Evolutionary conservation across 1,140 invertebrate genomes (phyloP), one percentile per base, ranked within the genome.

Genomic region (Trachymyrmex cornetzi): DNA sequence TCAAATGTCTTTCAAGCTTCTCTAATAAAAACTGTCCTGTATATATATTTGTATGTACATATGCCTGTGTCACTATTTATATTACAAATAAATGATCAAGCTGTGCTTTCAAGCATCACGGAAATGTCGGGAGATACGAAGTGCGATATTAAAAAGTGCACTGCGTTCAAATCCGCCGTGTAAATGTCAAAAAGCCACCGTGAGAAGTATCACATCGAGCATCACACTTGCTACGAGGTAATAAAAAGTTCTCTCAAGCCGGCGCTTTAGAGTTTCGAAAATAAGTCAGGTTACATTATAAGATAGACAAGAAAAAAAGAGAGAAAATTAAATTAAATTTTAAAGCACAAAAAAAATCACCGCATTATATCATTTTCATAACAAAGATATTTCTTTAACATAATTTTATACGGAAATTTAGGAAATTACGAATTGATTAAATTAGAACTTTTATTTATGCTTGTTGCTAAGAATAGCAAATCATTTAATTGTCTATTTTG

Each of bases 101-200:
- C 27, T 75, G 69, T 84, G 69, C 69, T 74, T 22, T 22, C 14
- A 74, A 74, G 27, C 14, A 44, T 27, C 67, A 74, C 38, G 9
- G 67, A 82, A 61, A 82, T 44, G 12, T 74, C 27, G 24, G 69
- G 34, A 74, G 38, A 48, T 57, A 48, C 14, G 19, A 53, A n/a
- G 27, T 27, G 67, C 12, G 80, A 75, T 84, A 75, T 84, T 84
- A 50, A 75, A 82, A 74, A 74, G 53, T 82, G 55, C 55, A 84
- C 74, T 67, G 27, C 24, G 38, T 44, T 34, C 27, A 84, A 84
- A 84, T 84, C 80, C 80, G 38, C 55, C 69, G 80, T 84, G 80
- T 50, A 84, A 84, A 84, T 84, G 55, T 38, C 63, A 80, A 67
- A 67, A 80, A 80, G 77, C 38, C 24, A 48, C 19, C 34, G 9